Base-by-base conservation (phyloP, 2,888 invertebrate genomes). In the Palloptera scutellata region DNA sequence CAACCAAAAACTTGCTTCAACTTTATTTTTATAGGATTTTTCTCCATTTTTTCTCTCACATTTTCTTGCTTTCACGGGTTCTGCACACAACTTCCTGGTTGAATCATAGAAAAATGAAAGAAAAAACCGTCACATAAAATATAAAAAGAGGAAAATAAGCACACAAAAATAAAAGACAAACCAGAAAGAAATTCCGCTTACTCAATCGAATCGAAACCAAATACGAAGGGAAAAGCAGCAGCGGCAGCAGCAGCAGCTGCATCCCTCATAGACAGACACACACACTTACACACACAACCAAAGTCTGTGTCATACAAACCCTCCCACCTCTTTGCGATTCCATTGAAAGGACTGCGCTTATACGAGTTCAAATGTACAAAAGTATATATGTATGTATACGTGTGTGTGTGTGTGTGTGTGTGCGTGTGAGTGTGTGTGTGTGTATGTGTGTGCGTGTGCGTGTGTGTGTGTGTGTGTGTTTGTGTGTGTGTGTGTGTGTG, bases 401-500 rank as follows among this genome's bases (percentile, higher is more conserved):
- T 20, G 30, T 45, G 12, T 13, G 43, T 51, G 15, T 15, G 6
- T n/a, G 17, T n/a, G 10, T 11, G 11, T 63, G 54, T 54, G 40
- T 62, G 19, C 42, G 62, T 53, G 43, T 11, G 54, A 43, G 54
- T 30, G 43, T 19, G 62, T 55, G 53, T n/a, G n/a, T n/a, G n/a
- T n/a, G n/a, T n/a, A n/a, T n/a, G n/a, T n/a, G n/a, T n/a, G n/a
- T n/a, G n/a, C n/a, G n/a, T n/a, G n/a, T n/a, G n/a, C n/a, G n/a
- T n/a, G n/a, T 19, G 13, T 12, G 13, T 54, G 30, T 54, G n/a
- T n/a, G n/a, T n/a, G n/a, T n/a, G n/a, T n/a, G n/a, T n/a, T n/a
- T n/a, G n/a, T n/a, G n/a, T n/a, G n/a, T 54, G 30, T 42, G 54
- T 62, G 53, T 42, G 53, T 61, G 12, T 42, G 61, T 53, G 20